Percentiles rank a stretch among this genome's conserved stretches.
phyloP scores from a whole-genome alignment of 2,113 vertebrate genomes.

The Pavo muticus region DNA sequence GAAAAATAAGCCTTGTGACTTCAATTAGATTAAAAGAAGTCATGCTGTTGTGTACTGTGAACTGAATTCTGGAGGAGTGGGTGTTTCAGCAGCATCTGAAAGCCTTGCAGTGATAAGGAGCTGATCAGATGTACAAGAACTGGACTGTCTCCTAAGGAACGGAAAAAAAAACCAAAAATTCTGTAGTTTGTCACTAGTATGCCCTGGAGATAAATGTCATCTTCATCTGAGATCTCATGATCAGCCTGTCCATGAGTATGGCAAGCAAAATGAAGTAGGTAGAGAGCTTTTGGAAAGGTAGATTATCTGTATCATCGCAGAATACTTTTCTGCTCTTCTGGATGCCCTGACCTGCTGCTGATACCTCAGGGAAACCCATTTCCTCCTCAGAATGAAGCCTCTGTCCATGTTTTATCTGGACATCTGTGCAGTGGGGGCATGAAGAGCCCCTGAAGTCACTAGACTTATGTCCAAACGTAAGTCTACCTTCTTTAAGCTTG shows the following conservation, averaged over 20 bases:
- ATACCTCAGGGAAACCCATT: neutral
- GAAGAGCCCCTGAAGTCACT: neutral
- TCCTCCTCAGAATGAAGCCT: neutral
- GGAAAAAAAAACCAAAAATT: neutral
- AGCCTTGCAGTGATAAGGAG: neutral
- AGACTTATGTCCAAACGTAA: too few relatives aligned
- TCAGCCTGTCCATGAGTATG: neutral
- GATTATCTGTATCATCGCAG: neutral
- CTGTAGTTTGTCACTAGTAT: neutral
- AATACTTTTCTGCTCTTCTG: neutral
- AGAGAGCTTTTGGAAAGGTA: neutral
- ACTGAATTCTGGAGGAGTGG: neutral
- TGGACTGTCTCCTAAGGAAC: neutral
- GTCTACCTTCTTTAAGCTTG: too few relatives aligned
- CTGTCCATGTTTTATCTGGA: neutral
- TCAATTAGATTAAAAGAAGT: neutral
- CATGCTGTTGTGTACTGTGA: neutral
- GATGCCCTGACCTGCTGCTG: neutral
- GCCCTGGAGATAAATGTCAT: neutral
- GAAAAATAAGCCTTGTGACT: neutral
- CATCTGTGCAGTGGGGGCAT: neutral
- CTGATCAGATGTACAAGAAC: neutral
- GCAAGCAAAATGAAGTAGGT: neutral
- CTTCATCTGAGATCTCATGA: neutral
- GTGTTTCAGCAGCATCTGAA: neutral